Conservation (phyloP, 2,797 vertebrate genomes). For the Todus mexicanus region DNA sequence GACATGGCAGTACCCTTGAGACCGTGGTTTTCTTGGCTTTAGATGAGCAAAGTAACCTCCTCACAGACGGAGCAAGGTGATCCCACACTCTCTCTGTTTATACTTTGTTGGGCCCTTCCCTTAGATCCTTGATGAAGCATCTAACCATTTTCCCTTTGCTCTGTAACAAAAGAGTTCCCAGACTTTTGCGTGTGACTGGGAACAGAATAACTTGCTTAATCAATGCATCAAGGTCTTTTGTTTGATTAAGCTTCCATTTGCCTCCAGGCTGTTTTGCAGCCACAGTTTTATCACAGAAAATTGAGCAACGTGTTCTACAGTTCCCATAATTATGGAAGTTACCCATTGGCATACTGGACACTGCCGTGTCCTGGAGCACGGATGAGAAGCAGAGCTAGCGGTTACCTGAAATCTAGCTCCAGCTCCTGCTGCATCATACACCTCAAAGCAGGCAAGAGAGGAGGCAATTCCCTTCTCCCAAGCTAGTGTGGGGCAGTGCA, state of each 20-base stretch:
- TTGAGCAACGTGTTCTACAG: constrained; percentile 25
- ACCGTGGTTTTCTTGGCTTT: neutral
- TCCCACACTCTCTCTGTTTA: neutral
- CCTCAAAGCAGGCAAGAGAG: neutral
- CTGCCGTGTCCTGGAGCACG: neutral
- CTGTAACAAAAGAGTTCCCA: neutral
- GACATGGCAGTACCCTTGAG: neutral
- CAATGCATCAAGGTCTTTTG: constrained; percentile 35
- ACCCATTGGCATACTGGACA: neutral
- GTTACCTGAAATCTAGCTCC: neutral
- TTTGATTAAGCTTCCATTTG: constrained; percentile 35
- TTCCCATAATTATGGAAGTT: constrained; percentile 3
- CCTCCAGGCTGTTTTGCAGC: constrained; percentile 17
- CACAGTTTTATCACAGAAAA: constrained; percentile 18
- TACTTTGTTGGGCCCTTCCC: neutral
- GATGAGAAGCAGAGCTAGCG: neutral
- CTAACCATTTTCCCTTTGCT: neutral
- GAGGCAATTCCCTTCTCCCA: neutral
- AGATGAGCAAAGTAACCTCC: neutral
- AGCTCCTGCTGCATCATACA: neutral
- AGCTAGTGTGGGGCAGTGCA: neutral
- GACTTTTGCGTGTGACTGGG: constrained; percentile 3
- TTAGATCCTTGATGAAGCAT: neutral
- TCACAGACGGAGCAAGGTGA: neutral
- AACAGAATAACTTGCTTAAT: constrained; percentile 32